Base-by-base conservation (phyloP, 1,140 invertebrate species). In the Euura lappo region DNA sequence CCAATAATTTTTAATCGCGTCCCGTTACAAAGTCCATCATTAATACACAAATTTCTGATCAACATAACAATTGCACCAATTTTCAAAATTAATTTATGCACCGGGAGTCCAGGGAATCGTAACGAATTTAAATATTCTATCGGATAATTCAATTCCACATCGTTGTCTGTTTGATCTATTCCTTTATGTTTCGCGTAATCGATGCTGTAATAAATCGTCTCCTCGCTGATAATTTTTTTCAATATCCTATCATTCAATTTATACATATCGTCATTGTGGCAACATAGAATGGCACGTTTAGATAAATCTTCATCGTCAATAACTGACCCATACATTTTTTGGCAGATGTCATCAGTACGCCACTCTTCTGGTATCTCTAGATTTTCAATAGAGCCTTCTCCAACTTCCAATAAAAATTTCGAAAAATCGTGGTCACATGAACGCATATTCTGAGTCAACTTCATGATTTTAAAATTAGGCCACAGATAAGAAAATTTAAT, bases 1-100 rank as follows among this genome's bases (percentile, higher is more conserved):
- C 72, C 68, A 42, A 71, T 42, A 60, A 73, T 73, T 66, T 68
- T 72, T 71, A 77, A 75, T 72, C 75, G 71, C 43, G 68, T 74
- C 43, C 71, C 66, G 73, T 77, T 77, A 69, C 76, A 73, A 28
- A 28, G 28, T 28, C 28, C 28, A 28, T 28, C 28, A 28, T 28
- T 28, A 28, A 28, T 28, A 28, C 28, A 28, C 28, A 28, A 28
- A 28, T 28, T 28, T 28, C 28, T 28, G 28, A 28, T 28, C 28
- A 28, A 28, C 28, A 28, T 28, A 28, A 28, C 28, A 28, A 28
- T 28, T 28, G 28, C 28, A 28, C 28, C 28, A 28, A 28, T 28
- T 28, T 28, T 28, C 28, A 28, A 28, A 28, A 28, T 28, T 28
- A 28, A 28, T 28, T 28, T 28, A 28, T 28, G 28, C 28, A 28